Conservation (phyloP, 2,797 vertebrate species). For the Lepilemur ruficaudatus region DNA sequence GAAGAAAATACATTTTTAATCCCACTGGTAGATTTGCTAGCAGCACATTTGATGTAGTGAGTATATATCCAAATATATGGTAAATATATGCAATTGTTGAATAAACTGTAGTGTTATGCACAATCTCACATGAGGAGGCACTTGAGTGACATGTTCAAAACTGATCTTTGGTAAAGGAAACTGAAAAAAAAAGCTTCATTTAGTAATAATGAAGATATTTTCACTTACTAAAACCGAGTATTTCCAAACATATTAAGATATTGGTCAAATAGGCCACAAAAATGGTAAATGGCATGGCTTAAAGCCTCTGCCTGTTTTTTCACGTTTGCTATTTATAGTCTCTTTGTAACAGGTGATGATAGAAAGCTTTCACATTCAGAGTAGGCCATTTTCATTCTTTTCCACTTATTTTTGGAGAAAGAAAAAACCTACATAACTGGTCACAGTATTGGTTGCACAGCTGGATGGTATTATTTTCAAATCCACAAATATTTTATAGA, state of each 20-base stretch:
- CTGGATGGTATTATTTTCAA: slow-evolving; percentile 3
- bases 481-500: slow-evolving; percentile 2
- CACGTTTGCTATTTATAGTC: slow-evolving; percentile 21
- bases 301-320: slow-evolving; percentile 25
- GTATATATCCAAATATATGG: slow-evolving; percentile 20
- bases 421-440: background rate
- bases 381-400: slow-evolving; percentile 37
- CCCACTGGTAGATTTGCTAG: background rate
- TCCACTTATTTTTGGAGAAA: background rate
- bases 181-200: slow-evolving; percentile 46
- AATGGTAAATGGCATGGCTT: slow-evolving; percentile 52
- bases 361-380: slow-evolving; percentile 47
- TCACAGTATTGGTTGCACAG: background rate
- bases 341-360: slow-evolving; percentile 49
- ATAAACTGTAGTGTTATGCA: background rate
- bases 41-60: background rate
- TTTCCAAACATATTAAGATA: slow-evolving; percentile 50
- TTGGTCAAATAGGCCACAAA: slow-evolving; percentile 42
- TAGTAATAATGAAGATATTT: slow-evolving; percentile 55
- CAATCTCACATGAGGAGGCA: slow-evolving; percentile 76
- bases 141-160: slow-evolving; percentile 79
- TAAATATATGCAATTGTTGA: slow-evolving; percentile 10
- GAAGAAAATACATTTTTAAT: background rate
- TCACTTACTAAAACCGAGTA: slow-evolving; percentile 45
- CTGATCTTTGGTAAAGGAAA: slow-evolving; percentile 79